Base-by-base conservation (phyloP, 2,797 vertebrate genomes). In the Enteromius fasciolatus region DNA sequence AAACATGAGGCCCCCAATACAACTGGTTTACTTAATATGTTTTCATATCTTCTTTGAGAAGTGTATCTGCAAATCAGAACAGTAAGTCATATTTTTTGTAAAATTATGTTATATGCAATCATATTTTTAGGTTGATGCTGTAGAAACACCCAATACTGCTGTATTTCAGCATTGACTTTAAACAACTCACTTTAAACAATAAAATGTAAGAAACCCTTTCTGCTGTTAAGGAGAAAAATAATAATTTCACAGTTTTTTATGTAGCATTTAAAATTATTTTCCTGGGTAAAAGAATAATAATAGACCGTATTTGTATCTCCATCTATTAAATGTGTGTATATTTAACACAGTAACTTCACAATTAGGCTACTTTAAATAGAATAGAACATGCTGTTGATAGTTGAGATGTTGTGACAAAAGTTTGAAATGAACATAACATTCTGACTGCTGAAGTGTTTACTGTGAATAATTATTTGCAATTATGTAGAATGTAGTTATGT, bases 1-100 rank as follows among this genome's bases (percentile, higher is more conserved):
- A 75, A 66, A 81, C 83, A 95, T 95, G 95, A 89, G 83, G 89
- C 54, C 85, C 83, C 68, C 91, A 82, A 33, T 87, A 74, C 73
- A 91, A 36, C 50, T 86, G 46, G 85, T 85, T 82, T 64, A 91
- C 88, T 84, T 91, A 1, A 63, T 91, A 31, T 86, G 76, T 87
- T 83, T 92, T 81, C 41, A 82, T 36, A 46, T 39, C n/a, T 66
- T 91, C 72, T 74, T 91, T 69, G 84, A 84, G 66, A 86, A 83
- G 11, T 89, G 88, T 68, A 28, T 20, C 48, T 89, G 90, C 86
- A 76, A 67, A 63, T 77, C 91, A 81, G 88, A 78, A 52, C 75
- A 83, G 95, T 95, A 91, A 93, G 93, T 86, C 36, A 4, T 46
- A 36, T 11, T 54, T 59, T 73, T 69, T 17, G 0, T 20, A 39